These are phyloP conservation scores for Globicephala melas DNA, from an alignment of 2,113 vertebrate genomes.

Conservation along the genomic window DNA sequence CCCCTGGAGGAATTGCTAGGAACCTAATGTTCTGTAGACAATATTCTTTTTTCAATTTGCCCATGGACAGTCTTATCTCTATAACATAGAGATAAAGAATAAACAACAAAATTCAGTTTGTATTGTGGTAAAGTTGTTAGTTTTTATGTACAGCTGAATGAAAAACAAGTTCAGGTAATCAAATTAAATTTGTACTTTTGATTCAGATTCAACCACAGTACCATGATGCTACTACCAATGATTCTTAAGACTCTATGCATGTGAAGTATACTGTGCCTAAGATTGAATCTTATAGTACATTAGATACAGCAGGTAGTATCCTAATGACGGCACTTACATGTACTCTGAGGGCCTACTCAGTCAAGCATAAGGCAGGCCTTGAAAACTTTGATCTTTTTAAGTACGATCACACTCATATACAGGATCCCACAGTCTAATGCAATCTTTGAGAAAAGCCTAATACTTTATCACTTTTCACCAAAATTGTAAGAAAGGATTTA, in stretches of 20 bases:
- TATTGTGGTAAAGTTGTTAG: not conserved
- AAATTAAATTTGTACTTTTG: constrained; percentile 18
- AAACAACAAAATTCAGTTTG: not conserved
- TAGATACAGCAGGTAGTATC: not conserved
- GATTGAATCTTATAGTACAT: not conserved
- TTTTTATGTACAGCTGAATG: not conserved
- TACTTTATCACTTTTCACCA: not conserved
- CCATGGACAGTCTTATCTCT: not conserved
- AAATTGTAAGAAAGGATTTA: not conserved
- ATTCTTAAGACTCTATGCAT: not conserved
- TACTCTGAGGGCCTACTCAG: not conserved
- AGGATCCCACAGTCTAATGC: not conserved
- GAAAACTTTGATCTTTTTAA: not conserved
- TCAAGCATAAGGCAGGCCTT: not conserved
- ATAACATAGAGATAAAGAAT: not conserved
- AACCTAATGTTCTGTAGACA: not conserved
- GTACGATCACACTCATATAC: not conserved
- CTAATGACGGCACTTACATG: not conserved
- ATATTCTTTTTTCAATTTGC: not conserved
- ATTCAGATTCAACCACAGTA: not conserved
- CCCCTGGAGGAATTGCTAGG: not conserved
- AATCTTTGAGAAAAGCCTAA: constrained; percentile 20
- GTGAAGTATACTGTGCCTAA: not conserved
- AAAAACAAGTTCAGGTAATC: not conserved
- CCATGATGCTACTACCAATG: not conserved